Base-by-base conservation (phyloP, 2,113 vertebrate genomes). In the Macquaria ambigua region DNA sequence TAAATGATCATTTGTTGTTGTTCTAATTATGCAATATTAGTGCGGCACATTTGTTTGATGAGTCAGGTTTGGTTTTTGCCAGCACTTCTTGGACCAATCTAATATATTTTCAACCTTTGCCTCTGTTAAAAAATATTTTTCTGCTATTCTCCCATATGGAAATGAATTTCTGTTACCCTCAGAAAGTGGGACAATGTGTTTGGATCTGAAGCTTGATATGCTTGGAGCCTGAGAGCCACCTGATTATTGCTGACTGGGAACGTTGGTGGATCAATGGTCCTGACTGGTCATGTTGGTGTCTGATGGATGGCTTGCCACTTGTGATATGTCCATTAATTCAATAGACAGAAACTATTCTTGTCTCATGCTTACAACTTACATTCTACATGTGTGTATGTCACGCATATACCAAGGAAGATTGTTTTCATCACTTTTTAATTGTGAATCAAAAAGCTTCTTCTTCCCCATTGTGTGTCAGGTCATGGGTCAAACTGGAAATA, bases 241-340 rank as follows among this genome's bases (percentile, higher is more conserved):
- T 94, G 90, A 93, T 94, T 92, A 92, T 86, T 94, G 92, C 91
- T 90, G 91, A 95, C 90, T 71, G 82, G 83, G 41, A 58, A 84
- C 82, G 74, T 28, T 10, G 74, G 61, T 70, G 62, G 78, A 94
- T 95, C 93, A 85, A 89, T 94, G 46, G 20, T 71, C 52, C 87
- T 82, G 77, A 82, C 77, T 89, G 82, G 50, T 64, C 74, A 39
- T 75, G 61, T 59, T 76, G 46, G 58, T 55, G 74, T 88, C 83
- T 94, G 87, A 94, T 92, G 85, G 79, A 93, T 93, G 80, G 86
- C 55, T 85, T 78, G 50, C 58, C 87, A 58, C 41, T 63, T 87
- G 82, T 72, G 85, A 91, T 90, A 79, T 84, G 74, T 87, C 79
- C 55, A 56, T 72, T 83, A 63, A 86, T 83, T 68, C 58, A 73